Percentiles rank a stretch among this genome's conserved stretches.
These are phyloP conservation scores for Ibycter americanus DNA, from an alignment of 2,797 vertebrate species.

Conservation along the genomic window DNA sequence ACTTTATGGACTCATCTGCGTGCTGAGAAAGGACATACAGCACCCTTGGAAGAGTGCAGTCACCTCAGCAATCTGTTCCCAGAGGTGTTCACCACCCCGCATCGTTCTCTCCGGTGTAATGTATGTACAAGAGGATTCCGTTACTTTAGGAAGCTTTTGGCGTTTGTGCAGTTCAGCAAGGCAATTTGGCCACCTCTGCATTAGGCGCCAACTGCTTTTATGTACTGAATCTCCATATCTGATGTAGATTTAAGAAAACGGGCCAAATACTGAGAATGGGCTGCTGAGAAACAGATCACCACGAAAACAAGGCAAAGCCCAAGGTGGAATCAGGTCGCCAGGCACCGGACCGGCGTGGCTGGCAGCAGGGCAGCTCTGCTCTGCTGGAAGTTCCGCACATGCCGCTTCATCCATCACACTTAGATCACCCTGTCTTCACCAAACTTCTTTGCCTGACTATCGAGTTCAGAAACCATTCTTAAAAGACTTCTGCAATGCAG, in stretches of 20 bases:
- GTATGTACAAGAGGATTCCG: rapidly evolving
- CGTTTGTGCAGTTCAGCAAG: not conserved
- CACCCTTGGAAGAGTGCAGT: not conserved
- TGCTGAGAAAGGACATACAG: rapidly evolving
- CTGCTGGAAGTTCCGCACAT: not conserved
- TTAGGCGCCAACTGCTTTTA: not conserved
- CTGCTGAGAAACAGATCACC: not conserved
- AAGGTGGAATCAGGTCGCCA: rapidly evolving
- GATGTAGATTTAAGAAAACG: not conserved
- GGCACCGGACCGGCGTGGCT: rapidly evolving
- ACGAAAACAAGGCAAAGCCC: not conserved
- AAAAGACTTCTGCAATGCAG: not conserved
- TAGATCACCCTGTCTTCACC: not conserved
- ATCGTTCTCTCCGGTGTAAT: rapidly evolving
- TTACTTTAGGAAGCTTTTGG: not conserved
- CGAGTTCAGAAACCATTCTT: not conserved
- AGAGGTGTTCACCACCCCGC: not conserved
- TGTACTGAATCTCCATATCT: no score
- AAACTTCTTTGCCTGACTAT: not conserved
- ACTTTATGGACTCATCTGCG: rapidly evolving
- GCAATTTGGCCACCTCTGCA: not conserved
- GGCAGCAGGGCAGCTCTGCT: not conserved
- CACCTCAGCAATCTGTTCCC: not conserved
- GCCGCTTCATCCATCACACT: not conserved
- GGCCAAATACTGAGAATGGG: not conserved